Base-by-base conservation (phyloP, 2,113 vertebrate species). In the Hiodon tergisus region DNA sequence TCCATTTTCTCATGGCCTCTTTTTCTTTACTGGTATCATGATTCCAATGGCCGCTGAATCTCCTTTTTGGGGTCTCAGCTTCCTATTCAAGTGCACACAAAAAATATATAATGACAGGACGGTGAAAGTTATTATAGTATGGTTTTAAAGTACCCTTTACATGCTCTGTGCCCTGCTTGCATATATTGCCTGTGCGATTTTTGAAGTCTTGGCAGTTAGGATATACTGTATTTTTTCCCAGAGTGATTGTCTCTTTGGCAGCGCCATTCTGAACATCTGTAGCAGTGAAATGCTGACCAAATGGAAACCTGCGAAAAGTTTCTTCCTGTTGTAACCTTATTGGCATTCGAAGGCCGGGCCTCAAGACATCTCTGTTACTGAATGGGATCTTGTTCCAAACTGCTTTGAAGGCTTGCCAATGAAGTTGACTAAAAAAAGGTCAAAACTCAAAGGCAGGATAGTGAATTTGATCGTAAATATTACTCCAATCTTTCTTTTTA, bases 261-360 rank as follows among this genome's bases (percentile, higher is more conserved):
- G 31, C 9, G 66, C 4, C 46, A 51, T 50, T 66, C 69, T 10
- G 58, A 62, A 72, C 81, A 75, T 85, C 83, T 84, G 76, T 75
- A 83, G 78, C 83, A 79, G 83, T 82, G 85, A 79, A 81, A 86
- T 75, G 87, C 89, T 93, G 90, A 93, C 89, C 87, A 86, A 84
- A 90, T 89, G 92, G 92, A 93, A 94, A 92, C 81, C 83, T 82
- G 83, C 81, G 88, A 88, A 84, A 87, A 90, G 88, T 89, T 90
- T 91, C n/a, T 91, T 92, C 90, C 87, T 91, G 87, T 88, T 82
- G 85, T 92, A 90, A 90, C 89, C 88, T 87, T 88, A 76, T 76
- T 86, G 89, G 90, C 86, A 90, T 91, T 87, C 87, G 85, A 86
- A 78, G 86, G 81, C 87, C 82, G 82, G 82, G 83, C 81, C 86